Percentiles rank a stretch among this genome's conserved stretches.
phyloP scores from a whole-genome alignment of 2,888 invertebrate species.

The Frankliniella fusca region DNA sequence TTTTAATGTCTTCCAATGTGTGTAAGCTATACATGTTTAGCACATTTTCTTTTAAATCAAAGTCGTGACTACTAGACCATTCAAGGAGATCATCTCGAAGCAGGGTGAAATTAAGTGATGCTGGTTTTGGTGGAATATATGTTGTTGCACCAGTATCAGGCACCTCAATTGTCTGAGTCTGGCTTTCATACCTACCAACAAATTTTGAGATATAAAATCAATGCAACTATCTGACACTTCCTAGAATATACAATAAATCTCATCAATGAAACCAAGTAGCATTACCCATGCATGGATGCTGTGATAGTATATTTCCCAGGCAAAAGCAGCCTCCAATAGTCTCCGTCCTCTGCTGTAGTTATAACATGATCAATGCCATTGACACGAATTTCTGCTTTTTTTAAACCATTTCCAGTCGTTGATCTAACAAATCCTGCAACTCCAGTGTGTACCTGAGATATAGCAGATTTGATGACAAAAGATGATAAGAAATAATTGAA shows the following conservation, averaged over 20 bases:
- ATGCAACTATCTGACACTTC: not conserved
- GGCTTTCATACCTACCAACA: constrained; percentile 56
- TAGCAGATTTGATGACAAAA: constrained; percentile 30
- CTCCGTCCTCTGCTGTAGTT: constrained; percentile 67
- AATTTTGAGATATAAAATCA: not conserved
- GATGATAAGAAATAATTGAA: constrained; percentile 27
- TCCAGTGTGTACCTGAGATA: constrained; percentile 73
- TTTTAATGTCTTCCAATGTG: constrained; percentile 60
- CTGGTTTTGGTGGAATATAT: constrained; percentile 35
- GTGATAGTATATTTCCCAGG: constrained; percentile 83
- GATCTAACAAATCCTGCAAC: constrained; percentile 81
- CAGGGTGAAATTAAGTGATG: constrained; percentile 62
- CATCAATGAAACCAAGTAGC: constrained; percentile 38
- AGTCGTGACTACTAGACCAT: constrained; percentile 80
- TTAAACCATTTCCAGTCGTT: constrained; percentile 68
- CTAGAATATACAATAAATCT: constrained; percentile 9
- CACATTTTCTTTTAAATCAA: constrained; percentile 62
- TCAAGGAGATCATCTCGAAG: constrained; percentile 75
- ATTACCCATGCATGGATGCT: constrained; percentile 63
- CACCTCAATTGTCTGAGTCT: constrained; percentile 60
- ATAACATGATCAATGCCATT: constrained; percentile 70
- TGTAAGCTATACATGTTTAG: constrained; percentile 58
- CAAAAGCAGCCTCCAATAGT: constrained; percentile 85
- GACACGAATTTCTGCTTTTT: constrained; percentile 70
- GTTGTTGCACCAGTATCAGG: constrained; percentile 44